Evolutionary conservation across 2,888 invertebrate genomes (phyloP), one percentile per base, ranked within the genome.

Genomic region (Cyrtodaria siliqua): DNA sequence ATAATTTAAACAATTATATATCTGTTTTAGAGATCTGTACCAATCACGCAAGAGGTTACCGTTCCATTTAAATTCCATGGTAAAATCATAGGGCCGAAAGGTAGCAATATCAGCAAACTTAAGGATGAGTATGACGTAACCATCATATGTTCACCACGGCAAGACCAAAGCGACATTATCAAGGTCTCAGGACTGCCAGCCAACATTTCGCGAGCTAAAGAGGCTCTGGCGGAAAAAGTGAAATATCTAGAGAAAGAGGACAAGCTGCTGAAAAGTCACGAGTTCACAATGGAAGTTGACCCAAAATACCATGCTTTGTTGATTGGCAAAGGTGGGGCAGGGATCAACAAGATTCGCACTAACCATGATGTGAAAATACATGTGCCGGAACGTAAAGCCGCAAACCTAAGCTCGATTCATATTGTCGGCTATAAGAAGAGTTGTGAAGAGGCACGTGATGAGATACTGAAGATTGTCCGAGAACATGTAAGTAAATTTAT

Each of bases 261-360:
- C 89, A 95, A 97, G 90, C 95, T 89, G 70, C 89, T 97, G 74
- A 96, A 96, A 91, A 97, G 97, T 63, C 99, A 95, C 94, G 95
- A 96, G 92, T 93, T 98, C 82, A 96, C 96, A 93, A 95, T 99
- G 88, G 96, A 97, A 93, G 97, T 99, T 38, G 97, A 98, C 93
- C 96, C 98, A 0, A 96, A 97, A 86, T 98, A 97, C 93, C 99
- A 99, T 93, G 97, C 98, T 1, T 97, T 98, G 93, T 97, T 99
- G 87, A 99, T 99, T 93, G 99, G 99, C 14, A 93, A 96, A 88
- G 95, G 96, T 70, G 99, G 99, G 60, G 95, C 96, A 18, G 97
- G 97, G 61, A 97, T 99, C 87, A 96, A 96, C 40, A 97, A 97
- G 93, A 96, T 99, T 89, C 96, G 98, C 78, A 95, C 95, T 55